Evolutionary conservation across 2,797 vertebrate species (phyloP), one percentile per base, ranked within the genome.

Genomic region (Thunnus albacares): DNA sequence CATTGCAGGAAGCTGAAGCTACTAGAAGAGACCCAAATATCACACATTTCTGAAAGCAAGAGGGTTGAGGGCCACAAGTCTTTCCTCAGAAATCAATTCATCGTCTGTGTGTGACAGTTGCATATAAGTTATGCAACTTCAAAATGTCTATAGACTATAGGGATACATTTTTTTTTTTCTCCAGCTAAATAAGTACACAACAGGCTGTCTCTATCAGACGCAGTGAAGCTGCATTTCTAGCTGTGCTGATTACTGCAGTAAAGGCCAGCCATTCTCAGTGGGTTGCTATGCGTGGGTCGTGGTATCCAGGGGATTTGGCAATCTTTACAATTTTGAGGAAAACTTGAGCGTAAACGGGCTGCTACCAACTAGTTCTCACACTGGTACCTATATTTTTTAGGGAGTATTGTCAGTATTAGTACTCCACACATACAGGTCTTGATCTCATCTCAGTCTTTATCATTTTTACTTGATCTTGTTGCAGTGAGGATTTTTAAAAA

Each of bases 271-370:
- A 3, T 41, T 57, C n/a, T 53, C 3, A 4, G 18, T 41, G n/a
- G 62, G 68, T 81, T 84, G 71, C 72, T 77, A 49, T 78, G 78
- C 20, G 62, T 84, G 81, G 86, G 82, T 71, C 20, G 14, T 47
- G 56, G 65, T 77, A 58, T 83, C 77, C 73, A 75, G 72, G 75
- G 64, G 57, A 65, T 49, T n/a, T 47, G 59, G 52, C 47, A 83
- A 58, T 75, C 56, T 81, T 75, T 72, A 51, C 22, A 75, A 55
- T 72, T 75, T 69, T 30, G 26, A 79, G 30, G 43, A 66, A 79
- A 75, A 75, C 43, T 58, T 72, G 15, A 45, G 18, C 26, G 53
- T 47, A 11, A 72, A 61, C 61, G 56, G 30, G 45, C 56, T 61
- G 69, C 41, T 65, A n/a, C 41, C 59, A 55, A 51, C 61, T 14